Evolutionary conservation across 1,140 invertebrate species (phyloP).

Genomic region (Pachypsylla venusta): DNA sequence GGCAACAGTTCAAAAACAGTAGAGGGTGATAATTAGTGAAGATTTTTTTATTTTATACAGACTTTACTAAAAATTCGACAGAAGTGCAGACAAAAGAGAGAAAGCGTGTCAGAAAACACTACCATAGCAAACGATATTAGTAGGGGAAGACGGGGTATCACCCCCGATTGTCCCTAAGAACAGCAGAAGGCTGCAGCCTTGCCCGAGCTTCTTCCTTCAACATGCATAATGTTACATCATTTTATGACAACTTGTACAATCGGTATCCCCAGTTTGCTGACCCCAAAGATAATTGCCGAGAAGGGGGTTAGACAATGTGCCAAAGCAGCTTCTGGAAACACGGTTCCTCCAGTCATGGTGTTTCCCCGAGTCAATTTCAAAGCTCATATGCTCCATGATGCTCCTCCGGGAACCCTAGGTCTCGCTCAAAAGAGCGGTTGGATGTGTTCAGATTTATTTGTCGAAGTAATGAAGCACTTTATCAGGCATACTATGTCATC

Average conservation of each 20-base stretch:
- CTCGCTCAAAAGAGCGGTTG: constrained; percentile 32
- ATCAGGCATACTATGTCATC: too few species aligned
- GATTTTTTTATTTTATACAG: not conserved
- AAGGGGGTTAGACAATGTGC: constrained; percentile 14
- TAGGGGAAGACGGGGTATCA: too few species aligned
- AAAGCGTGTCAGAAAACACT: too few species aligned
- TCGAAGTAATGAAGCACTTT: too few species aligned
- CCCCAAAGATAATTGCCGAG: too few species aligned
- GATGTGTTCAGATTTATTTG: too few species aligned
- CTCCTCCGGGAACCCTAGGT: constrained; percentile 30
- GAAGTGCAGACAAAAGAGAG: not conserved
- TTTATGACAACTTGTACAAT: constrained; percentile 29
- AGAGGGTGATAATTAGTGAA: not conserved
- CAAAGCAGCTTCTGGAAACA: constrained; percentile 22
- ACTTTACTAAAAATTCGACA: not conserved
- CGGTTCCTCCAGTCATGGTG: constrained; percentile 27
- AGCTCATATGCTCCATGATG: constrained; percentile 14
- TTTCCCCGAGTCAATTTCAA: constrained; percentile 23
- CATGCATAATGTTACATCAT: constrained; percentile 25
- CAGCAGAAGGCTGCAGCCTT: constrained; percentile 30
- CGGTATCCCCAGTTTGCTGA: too few species aligned
- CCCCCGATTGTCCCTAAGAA: constrained; percentile 27
- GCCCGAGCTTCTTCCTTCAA: constrained; percentile 32
- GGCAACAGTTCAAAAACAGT: not conserved
- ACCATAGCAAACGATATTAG: not conserved